A percentile compares a stretch with the other conserved stretches of the same genome.
Conservation (phyloP, 2,113 vertebrate genomes). For the Octodon degus region DNA sequence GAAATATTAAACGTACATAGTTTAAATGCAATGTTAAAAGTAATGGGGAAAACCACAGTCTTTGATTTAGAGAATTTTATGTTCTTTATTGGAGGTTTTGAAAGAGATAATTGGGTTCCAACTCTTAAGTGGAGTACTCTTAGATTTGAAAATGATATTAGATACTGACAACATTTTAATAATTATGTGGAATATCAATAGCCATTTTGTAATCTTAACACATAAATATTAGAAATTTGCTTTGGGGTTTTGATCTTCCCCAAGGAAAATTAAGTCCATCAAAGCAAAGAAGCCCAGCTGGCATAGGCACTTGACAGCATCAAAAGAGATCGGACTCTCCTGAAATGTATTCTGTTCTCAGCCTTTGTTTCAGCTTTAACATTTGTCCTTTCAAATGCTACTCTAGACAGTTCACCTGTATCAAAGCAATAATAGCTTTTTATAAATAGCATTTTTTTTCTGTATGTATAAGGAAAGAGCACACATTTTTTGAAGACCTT, state of each 20-base stretch:
- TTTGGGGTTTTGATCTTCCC: constrained; percentile 57
- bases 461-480: constrained; percentile 45
- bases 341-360: constrained; percentile 48
- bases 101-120: constrained; percentile 5
- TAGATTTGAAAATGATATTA: constrained; percentile 21
- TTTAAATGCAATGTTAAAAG: neutral
- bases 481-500: constrained; percentile 27
- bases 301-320: constrained; percentile 41
- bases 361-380: constrained; percentile 59
- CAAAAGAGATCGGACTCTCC: constrained; percentile 24
- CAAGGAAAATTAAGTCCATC: constrained; percentile 62
- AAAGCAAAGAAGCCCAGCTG: constrained; percentile 29
- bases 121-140: neutral
- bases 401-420: constrained; percentile 68
- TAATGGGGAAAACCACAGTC: neutral
- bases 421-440: constrained; percentile 61
- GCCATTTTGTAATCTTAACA: constrained; percentile 62
- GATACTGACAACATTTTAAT: neutral
- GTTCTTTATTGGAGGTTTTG: neutral
- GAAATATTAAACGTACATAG: neutral
- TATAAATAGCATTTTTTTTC: constrained; percentile 45
- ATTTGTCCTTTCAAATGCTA: constrained; percentile 67
- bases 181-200: neutral
- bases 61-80: neutral
- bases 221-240: constrained; percentile 47